Evolutionary conservation across 2,113 vertebrate species (phyloP).

Genomic region (Rhynchomys soricoides): DNA sequence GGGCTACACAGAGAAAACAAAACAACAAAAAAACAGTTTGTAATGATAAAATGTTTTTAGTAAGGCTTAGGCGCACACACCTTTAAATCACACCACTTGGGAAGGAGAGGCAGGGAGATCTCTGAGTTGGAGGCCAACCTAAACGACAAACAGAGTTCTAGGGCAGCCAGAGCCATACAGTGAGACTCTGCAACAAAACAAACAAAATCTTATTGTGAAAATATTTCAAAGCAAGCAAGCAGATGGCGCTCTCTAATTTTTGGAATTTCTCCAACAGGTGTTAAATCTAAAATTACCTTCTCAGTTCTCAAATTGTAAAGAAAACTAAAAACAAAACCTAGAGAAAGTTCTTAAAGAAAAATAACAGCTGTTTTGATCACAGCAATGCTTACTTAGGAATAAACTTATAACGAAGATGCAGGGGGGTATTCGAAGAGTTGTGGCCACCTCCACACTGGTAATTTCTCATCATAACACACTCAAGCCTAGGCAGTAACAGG

Average conservation of each 20-base stretch:
- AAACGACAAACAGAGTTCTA: background rate
- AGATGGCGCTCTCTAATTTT: constrained; percentile 67
- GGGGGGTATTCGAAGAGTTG: background rate
- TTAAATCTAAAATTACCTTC: constrained; percentile 68
- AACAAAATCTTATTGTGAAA: constrained; percentile 41
- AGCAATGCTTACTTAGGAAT: constrained; percentile 27
- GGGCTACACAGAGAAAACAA: background rate
- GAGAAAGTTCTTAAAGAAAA: constrained; percentile 61
- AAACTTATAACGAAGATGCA: background rate
- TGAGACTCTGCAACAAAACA: background rate
- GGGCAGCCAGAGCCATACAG: background rate
- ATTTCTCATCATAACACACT: background rate
- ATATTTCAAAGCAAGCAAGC: constrained; percentile 64
- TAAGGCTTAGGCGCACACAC: background rate
- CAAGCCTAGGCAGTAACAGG: background rate
- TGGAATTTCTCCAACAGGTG: constrained; percentile 70
- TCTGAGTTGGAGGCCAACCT: background rate
- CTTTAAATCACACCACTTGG: background rate
- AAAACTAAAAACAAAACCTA: constrained; percentile 62
- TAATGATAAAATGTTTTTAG: constrained; percentile 7
- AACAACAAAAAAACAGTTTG: constrained; percentile 16
- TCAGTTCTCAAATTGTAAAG: constrained; percentile 57
- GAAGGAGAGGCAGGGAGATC: background rate
- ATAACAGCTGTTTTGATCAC: constrained; percentile 43
- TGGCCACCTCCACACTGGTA: background rate